A percentile compares a stretch with the other conserved stretches of the same genome.
phyloP scores from a whole-genome alignment of 2,888 invertebrate genomes.

The Harpalus rubripes region DNA sequence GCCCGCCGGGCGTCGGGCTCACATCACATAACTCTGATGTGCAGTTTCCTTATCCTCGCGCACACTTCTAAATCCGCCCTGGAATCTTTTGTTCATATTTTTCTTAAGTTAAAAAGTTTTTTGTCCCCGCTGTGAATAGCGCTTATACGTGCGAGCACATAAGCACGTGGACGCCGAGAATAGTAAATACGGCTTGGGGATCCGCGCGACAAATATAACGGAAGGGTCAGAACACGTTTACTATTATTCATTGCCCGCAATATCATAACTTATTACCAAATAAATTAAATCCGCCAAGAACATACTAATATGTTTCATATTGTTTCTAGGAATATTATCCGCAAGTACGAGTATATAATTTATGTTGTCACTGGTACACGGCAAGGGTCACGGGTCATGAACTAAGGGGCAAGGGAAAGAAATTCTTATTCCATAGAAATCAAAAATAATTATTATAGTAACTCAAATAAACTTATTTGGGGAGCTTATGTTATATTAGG shows the following conservation, averaged over 20 bases:
- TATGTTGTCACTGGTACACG: no score
- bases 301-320: neutral
- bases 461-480: no score
- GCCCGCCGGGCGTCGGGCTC: constrained; percentile 7
- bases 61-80: constrained; percentile 52
- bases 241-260: neutral
- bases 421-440: no score
- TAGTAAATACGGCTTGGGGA: constrained; percentile 47
- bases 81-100: constrained; percentile 63
- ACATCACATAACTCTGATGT: constrained; percentile 17
- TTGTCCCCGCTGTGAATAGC: constrained; percentile 59
- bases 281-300: neutral
- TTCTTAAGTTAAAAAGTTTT: constrained; percentile 64
- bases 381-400: no score
- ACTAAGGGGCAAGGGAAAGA: no score
- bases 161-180: constrained; percentile 54
- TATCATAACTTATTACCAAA: neutral
- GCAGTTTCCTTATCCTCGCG: constrained; percentile 22
- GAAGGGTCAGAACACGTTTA: constrained; percentile 9
- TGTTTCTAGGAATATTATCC: neutral
- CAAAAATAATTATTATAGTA: no score
- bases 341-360: no score
- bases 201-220: constrained; percentile 10
- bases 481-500: no score
- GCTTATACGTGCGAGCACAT: constrained; percentile 54